Evolutionary conservation across 2,113 vertebrate genomes (phyloP).

Genomic region (Limnothrissa miodon): DNA sequence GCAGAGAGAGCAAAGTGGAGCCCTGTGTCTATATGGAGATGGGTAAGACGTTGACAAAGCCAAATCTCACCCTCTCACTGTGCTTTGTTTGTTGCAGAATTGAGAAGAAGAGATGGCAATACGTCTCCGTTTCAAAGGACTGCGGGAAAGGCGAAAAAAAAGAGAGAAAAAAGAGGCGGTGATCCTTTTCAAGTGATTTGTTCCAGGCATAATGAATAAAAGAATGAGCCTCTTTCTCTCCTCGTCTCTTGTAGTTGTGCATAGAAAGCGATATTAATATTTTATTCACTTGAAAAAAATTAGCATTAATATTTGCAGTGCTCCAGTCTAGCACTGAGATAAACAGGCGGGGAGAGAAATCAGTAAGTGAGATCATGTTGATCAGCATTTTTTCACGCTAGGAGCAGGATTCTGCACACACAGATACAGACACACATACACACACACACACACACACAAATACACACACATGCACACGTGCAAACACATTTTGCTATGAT

Average conservation of each 20-base stretch:
- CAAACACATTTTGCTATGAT: too few species aligned
- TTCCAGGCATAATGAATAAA: conserved; percentile 46
- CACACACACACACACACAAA: neutral
- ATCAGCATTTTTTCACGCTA: neutral
- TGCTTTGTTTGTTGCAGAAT: conserved; percentile 11
- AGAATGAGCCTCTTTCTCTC: conserved; percentile 19
- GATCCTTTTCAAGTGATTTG: conserved; percentile 36
- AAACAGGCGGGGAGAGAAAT: conserved; percentile 19
- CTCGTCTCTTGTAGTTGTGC: conserved; percentile 35
- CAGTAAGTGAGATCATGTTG: conserved; percentile 21
- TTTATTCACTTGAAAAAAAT: conserved; percentile 38
- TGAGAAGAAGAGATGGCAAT: conserved; percentile 18
- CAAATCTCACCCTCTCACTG: neutral
- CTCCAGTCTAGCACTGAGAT: conserved; percentile 22
- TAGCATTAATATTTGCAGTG: conserved; percentile 36
- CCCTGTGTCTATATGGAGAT: conserved; percentile 40
- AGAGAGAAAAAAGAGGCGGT: neutral
- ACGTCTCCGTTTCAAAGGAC: conserved; percentile 28
- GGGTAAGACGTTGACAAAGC: neutral
- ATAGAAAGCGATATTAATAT: conserved; percentile 29
- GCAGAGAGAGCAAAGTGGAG: conserved; percentile 40
- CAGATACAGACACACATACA: neutral
- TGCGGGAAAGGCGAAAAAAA: conserved; percentile 17
- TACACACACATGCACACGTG: neutral
- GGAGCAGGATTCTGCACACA: neutral